Conservation (phyloP, 92 coral and sea anemone species). For the Chrysogorgia sp. region DNA sequence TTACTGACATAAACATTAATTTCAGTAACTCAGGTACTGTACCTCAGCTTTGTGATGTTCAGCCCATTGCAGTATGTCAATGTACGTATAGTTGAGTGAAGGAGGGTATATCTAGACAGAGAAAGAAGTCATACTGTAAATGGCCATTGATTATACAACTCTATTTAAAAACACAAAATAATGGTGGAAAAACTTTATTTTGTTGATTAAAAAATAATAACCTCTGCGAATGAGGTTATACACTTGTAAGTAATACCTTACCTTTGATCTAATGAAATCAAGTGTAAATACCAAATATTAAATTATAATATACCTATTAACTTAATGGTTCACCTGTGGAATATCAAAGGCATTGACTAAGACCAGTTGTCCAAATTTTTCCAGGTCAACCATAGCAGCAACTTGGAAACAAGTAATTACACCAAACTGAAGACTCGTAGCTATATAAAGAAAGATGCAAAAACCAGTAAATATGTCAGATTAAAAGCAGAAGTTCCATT, state of each 20-base stretch:
- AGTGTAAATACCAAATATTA: not conserved
- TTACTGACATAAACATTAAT: not conserved
- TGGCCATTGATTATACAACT: too few species aligned
- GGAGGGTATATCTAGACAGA: constrained; percentile 65
- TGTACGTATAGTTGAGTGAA: constrained; percentile 52
- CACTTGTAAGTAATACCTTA: too few species aligned
- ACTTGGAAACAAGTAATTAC: constrained; percentile 60
- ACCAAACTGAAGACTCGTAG: constrained; percentile 65
- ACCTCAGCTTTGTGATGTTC: constrained; percentile 75
- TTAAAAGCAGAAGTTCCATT: too few species aligned
- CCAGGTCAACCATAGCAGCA: constrained; percentile 57
- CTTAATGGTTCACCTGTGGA: constrained; percentile 44
- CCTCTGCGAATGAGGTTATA: too few species aligned
- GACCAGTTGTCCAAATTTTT: constrained; percentile 44
- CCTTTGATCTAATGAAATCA: too few species aligned
- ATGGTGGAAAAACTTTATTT: too few species aligned
- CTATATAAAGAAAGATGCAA: constrained; percentile 22
- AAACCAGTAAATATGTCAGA: too few species aligned
- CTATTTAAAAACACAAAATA: too few species aligned
- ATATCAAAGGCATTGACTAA: constrained; percentile 52
- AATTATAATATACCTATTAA: not conserved
- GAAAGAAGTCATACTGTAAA: not conserved
- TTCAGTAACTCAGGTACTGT: too few species aligned
- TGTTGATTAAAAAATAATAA: too few species aligned
- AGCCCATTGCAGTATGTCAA: constrained; percentile 69